Evolutionary conservation across 2,888 invertebrate species (phyloP).

Genomic region (Dexiosoma caninum): DNA sequence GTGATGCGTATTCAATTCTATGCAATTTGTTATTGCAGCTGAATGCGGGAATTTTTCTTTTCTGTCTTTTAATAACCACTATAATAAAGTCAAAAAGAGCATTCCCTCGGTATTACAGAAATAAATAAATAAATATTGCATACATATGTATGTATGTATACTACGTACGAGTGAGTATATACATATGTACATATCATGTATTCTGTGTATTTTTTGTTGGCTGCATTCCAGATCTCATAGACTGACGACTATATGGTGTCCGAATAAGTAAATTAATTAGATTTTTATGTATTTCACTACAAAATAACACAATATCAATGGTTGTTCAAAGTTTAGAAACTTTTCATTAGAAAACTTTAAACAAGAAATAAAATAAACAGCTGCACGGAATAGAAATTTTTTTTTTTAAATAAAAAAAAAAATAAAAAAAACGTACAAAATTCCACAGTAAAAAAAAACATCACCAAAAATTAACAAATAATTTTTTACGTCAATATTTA

Average conservation of each 20-base stretch:
- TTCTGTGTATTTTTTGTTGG: constrained; percentile 1
- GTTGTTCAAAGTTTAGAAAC: not conserved
- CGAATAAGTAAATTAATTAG: constrained; percentile 22
- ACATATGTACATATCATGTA: too few relatives aligned
- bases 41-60: too few relatives aligned
- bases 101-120: too few relatives aligned
- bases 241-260: constrained; percentile 27
- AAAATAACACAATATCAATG: not conserved
- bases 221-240: constrained; percentile 19
- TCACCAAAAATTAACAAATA: not conserved
- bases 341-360: not conserved
- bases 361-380: constrained; percentile 9
- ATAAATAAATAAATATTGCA: too few relatives aligned
- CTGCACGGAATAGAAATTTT: constrained; percentile 18
- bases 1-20: too few relatives aligned
- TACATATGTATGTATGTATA: too few relatives aligned
- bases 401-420: too few relatives aligned
- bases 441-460: not conserved
- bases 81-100: too few relatives aligned
- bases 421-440: constrained; percentile 8
- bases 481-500: not conserved
- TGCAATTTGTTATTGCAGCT: too few relatives aligned
- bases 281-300: constrained; percentile 18
- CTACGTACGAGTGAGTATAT: too few relatives aligned
- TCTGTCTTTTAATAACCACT: too few relatives aligned